Evolutionary conservation across 2,113 vertebrate genomes (phyloP), one percentile per base, ranked within the genome.

Genomic region (Pollimyrus isidori): DNA sequence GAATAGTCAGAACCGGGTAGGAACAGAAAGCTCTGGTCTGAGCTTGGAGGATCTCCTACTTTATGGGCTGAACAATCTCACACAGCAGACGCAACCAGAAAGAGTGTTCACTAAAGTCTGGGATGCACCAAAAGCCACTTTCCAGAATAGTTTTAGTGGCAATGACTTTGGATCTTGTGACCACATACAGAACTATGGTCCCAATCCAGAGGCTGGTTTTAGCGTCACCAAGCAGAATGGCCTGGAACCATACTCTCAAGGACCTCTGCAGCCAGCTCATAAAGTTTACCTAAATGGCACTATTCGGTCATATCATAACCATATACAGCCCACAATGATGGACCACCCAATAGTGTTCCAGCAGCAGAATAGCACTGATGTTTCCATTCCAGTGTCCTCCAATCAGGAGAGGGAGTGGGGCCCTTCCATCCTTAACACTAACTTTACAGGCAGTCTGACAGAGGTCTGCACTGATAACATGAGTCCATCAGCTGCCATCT

Each of bases 71-170:
- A 56, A 53, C n/a, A 3, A 39, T 87, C 91, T 91, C 0, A 52
- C 84, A 0, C 88, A 93, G 26, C 92, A 93, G 87, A 93, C 94
- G 52, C 93, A 95, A 89, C 91, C 95, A 3, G 90, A 87, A 3
- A 92, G 94, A 65, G 92, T 95, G 23, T 95, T 94, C 92, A 92
- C 91, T 76, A 91, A 91, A 0, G 91, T 92, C 0, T 85, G 94
- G 1, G 93, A 94, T 83, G 91, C 93, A 4, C 92, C 93, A 2
- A 89, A 91, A 3, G 90, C 94, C 80, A 80, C 91, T 2, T 46
- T 93, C 35, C 92, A 92, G 0, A 39, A 39, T 7, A 35, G 42
- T 21, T 45, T 26, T 15, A 88, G 76, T 1, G 6, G 53, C 48
- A 1, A 65, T 89, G 3, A 15, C 58, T 42, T 17, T 21, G 58